These are phyloP conservation scores for Chrysomallon squamiferum DNA, from an alignment of 1,140 invertebrate genomes.

Conservation along the genomic window DNA sequence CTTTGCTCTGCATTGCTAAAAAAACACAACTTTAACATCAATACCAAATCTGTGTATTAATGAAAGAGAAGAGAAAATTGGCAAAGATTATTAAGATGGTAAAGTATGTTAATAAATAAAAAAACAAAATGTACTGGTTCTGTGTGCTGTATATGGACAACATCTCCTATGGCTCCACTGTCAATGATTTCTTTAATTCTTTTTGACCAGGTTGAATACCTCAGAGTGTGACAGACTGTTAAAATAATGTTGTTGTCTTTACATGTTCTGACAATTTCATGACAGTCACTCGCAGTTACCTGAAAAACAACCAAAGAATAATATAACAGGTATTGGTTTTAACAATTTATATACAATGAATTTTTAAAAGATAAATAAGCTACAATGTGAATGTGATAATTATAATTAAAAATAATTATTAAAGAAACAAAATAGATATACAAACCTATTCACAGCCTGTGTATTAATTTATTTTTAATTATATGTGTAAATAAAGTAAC, in stretches of 20 bases:
- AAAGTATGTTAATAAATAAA: no score
- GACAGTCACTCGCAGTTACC: slow-evolving; percentile 63
- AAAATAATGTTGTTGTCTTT: slow-evolving; percentile 58
- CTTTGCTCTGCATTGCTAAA: no score
- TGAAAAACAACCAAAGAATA: slow-evolving; percentile 23
- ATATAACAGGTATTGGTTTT: no score
- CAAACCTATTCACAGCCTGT: no score
- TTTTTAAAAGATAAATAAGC: neutral
- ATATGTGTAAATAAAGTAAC: neutral
- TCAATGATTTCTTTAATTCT: slow-evolving; percentile 64
- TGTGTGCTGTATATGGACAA: slow-evolving; percentile 65
- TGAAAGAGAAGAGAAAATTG: no score
- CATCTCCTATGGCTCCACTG: slow-evolving; percentile 61
- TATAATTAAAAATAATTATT: no score
- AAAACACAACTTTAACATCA: no score
- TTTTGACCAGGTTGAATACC: slow-evolving; percentile 59
- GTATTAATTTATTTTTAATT: neutral
- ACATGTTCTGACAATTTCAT: slow-evolving; percentile 59
- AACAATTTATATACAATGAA: no score
- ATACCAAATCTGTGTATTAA: no score
- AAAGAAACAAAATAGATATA: no score
- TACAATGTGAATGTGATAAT: neutral
- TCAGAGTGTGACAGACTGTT: slow-evolving; percentile 65
- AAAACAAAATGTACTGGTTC: slow-evolving; percentile 60
- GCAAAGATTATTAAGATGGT: no score